Evolutionary conservation across 2,113 vertebrate genomes (phyloP), one percentile per base, ranked within the genome.

Genomic region (Mungos mungo): DNA sequence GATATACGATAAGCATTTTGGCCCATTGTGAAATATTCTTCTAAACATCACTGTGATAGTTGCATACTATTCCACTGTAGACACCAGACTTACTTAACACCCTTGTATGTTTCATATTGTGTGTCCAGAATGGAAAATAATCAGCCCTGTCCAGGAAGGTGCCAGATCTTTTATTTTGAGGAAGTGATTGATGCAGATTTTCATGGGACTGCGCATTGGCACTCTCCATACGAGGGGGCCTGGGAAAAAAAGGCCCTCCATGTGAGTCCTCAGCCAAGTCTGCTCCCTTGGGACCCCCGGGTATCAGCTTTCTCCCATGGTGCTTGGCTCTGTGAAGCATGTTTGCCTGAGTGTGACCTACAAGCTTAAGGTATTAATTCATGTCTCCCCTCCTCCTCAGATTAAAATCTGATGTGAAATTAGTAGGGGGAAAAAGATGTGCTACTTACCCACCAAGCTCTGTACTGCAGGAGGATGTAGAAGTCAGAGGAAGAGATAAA

Each of bases 321-420:
- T 38, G 88, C 97, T 97, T 93, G 95, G 97, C 94, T 97, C 86
- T 25, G 19, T 94, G 93, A 54, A 97, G 79, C 93, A 14, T 29
- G 52, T 95, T 98, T 0, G 38, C 98, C 97, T 97, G 97, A 90
- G 92, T 94, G 88, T 97, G 98, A 98, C 98, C 97, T 98, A 97
- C 95, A 98, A 97, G 96, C 72, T 95, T 76, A 97, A 97, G 88
- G 97, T 92, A 98, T 98, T 98, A 97, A 98, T 97, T 98, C 97
- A 95, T 97, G 94, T 97, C 92, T 4, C 41, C 41, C 8, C 88
- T 0, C 33, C 89, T 41, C n/a, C 16, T 95, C 94, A 93, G 98
- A 98, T 98, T 97, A 98, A 97, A 98, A 98, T 97, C 97, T 96
- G 77, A 57, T 98, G 97, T 95, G 98, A 98, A 98, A 98, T 97